Evolutionary conservation across 2,797 vertebrate species (phyloP), one percentile per base, ranked within the genome.

Genomic region (Pteronotus mesoamericanus): DNA sequence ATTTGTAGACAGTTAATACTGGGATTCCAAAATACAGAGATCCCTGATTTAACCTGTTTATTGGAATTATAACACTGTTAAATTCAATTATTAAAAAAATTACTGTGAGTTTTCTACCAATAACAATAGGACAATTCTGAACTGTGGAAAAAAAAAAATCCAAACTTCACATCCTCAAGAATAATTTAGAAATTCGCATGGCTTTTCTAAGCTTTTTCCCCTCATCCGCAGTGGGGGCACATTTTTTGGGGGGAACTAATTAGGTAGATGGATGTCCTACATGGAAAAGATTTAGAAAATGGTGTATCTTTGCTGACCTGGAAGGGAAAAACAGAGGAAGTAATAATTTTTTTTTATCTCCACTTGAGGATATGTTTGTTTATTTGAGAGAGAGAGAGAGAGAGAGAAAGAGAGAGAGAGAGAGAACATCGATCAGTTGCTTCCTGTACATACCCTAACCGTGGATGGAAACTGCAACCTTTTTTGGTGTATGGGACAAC

Each of bases 251-350:
- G 12, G 61, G 29, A 94, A 78, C n/a, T 64, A 71, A 53, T 77
- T 42, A 59, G n/a, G 3, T 93, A 68, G 48, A 6, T 94, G 29
- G 39, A 42, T 85, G 61, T 78, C 32, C 55, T 86, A 53, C 26
- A 72, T 72, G 66, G 59, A 72, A 92, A 90, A 85, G 72, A 39
- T 66, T 94, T 21, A 37, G 78, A 93, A 86, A 89, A 82, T 61
- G 44, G 26, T 87, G 24, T n/a, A 69, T 88, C n/a, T 94, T 91
- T 26, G 21, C 89, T 87, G 55, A 82, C 9, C 34, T 80, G 32
- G 71, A 84, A 32, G 85, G 72, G 42, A 66, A 94, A 87, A 92
- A 86, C 18, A 91, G 57, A 77, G 44, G 11, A 53, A 85, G 15
- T 66, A 78, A 46, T 59, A 11, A 39, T 71, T 15, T 51, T 61